Percentiles rank a stretch among this genome's conserved stretches.
Conservation (phyloP, 35 echinoderm and acorn worm species). For the Ophioderma brevispina region DNA sequence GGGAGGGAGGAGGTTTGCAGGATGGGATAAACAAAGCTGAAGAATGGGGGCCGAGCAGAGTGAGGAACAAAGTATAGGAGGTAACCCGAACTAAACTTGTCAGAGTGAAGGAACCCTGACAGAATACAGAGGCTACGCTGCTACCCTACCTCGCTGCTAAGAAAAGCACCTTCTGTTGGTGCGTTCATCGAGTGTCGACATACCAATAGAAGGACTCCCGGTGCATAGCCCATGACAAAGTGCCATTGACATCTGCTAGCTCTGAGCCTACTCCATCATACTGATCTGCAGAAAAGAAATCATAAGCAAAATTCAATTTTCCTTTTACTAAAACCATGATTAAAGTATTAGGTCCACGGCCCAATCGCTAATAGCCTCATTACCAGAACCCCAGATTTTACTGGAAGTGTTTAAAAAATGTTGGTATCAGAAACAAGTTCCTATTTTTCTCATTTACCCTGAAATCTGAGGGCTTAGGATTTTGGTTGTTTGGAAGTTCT, state of each 20-base stretch:
- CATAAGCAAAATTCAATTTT: not conserved
- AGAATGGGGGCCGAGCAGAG: not conserved
- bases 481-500: too few species aligned
- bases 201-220: slow-evolving; percentile 84
- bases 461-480: too few species aligned
- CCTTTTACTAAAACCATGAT: not conserved
- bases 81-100: not conserved
- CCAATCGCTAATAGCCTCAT: too few species aligned
- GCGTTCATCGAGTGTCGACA: slow-evolving; percentile 83
- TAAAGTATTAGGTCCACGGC: too few species aligned
- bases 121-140: not conserved
- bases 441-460: too few species aligned
- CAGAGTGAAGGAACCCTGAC: not conserved
- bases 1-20: too few species aligned
- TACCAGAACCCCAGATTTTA: too few species aligned
- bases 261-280: slow-evolving; percentile 82
- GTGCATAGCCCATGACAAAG: slow-evolving; percentile 67
- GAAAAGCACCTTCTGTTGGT: slow-evolving; percentile 32
- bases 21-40: too few species aligned
- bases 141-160: slow-evolving; percentile 77
- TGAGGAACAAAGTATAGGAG: not conserved
- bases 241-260: slow-evolving; percentile 88
- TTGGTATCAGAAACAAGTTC: too few species aligned
- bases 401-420: too few species aligned
- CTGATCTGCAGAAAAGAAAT: slow-evolving; percentile 41